Evolutionary conservation across 2,113 vertebrate species (phyloP), one percentile per base, ranked within the genome.

Genomic region (Pandion haliaetus): DNA sequence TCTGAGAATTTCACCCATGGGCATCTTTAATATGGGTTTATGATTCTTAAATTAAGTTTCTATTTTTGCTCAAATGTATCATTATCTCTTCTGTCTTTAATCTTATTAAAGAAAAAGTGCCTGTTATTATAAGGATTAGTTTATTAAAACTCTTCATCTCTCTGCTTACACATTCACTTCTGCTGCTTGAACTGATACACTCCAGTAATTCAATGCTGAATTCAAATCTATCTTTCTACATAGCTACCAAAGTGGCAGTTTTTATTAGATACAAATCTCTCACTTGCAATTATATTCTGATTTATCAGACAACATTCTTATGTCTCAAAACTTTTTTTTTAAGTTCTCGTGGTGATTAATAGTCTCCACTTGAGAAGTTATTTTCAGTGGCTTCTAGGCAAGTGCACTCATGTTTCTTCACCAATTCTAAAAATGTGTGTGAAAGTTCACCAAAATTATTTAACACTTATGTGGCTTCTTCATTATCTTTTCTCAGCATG

Each of bases 81-180:
- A 52, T 42, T 50, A 31, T 80, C 18, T 69, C 18, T 74, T 82
- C 45, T 50, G 29, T 65, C 38, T 88, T 91, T 82, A 94, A 86
- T 62, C 62, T 86, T 44, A 54, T 77, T 70, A 69, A 54, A 31
- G 45, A 66, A 57, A 74, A 81, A 17, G 36, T 86, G 6, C 16
- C 12, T 61, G n/a, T 59, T 92, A 77, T 62, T 72, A 40, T 54
- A 70, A 74, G 49, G 32, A 93, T 74, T 81, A 70, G 32, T 86
- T 93, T 88, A 88, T 90, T 92, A 86, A 94, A 92, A 81, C 24
- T 52, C 70, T 88, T 86, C 7, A 54, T 96, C 45, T 90, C 34
- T 87, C 71, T 92, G 49, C 49, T 95, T 90, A 66, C 18, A 73
- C 6, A 20, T 89, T 72, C 49, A 54, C 5, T 80, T 96, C 70